A percentile compares a stretch with the other conserved stretches of the same genome.
These are phyloP conservation scores for Belgica antarctica DNA, from an alignment of 2,888 invertebrate genomes.

Conservation along the genomic window DNA sequence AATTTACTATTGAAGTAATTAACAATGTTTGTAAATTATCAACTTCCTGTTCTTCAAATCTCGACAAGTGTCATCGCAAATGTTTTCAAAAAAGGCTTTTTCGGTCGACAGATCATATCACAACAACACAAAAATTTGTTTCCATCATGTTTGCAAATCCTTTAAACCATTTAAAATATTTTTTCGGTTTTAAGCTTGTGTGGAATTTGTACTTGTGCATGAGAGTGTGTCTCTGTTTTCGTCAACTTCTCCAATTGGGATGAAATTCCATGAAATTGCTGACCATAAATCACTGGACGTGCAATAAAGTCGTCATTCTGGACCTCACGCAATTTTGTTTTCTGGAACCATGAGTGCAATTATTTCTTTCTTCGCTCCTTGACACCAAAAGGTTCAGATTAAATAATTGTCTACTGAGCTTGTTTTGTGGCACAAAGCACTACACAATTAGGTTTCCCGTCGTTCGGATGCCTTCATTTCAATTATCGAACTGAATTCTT, in stretches of 20 bases:
- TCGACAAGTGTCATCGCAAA: conserved; percentile 7
- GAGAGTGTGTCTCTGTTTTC: background rate
- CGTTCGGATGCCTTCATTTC: background rate
- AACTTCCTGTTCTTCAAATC: conserved; percentile 22
- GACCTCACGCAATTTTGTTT: conserved; percentile 41
- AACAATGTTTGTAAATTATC: background rate
- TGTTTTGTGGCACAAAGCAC: background rate
- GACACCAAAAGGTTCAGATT: background rate
- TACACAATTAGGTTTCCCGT: background rate
- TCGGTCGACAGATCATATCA: conserved; percentile 20
- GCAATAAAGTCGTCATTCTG: conserved; percentile 17
- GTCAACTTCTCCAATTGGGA: background rate
- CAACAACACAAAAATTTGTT: conserved; percentile 3
- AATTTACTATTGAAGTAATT: background rate
- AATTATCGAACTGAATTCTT: background rate
- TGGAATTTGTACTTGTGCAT: conserved; percentile 17
- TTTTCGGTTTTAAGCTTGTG: background rate
- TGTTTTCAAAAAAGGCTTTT: background rate
- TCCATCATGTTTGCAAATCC: conserved; percentile 26
- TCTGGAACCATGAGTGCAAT: conserved; percentile 1
- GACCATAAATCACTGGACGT: conserved; percentile 31
- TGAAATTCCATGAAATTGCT: conserved; percentile 28
- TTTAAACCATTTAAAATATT: conserved; percentile 6
- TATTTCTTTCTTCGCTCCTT: conserved; percentile 20
- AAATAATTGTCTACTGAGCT: conserved; percentile 20